Evolutionary conservation across 2,113 vertebrate species (phyloP), one percentile per base, ranked within the genome.

Genomic region (Zapus hudsonius): DNA sequence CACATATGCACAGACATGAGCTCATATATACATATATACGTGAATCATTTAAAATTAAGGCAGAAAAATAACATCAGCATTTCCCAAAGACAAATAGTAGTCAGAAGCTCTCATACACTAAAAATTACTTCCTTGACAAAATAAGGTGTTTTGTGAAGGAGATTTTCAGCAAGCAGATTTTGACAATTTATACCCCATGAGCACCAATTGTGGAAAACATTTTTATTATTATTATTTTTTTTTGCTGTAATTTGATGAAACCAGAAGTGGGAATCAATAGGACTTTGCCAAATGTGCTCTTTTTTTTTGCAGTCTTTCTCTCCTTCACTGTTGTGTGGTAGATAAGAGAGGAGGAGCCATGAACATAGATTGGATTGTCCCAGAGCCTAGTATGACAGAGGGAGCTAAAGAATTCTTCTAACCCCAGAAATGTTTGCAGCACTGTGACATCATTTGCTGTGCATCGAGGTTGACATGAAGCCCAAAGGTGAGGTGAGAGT

Each of bases 201-300:
- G 89, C 67, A 94, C 73, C 31, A 59, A 95, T 95, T 94, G 91
- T 95, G 73, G 83, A 92, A 92, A 96, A 87, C 55, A 25, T n/a
- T n/a, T n/a, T n/a, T n/a, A n/a, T n/a, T n/a, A n/a, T n/a, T n/a
- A n/a, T n/a, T n/a, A n/a, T 47, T 95, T 94, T 84, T 92, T 94
- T 29, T 80, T 82, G 13, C 91, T 94, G 73, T 95, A 96, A 97
- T 95, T 96, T 96, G 95, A 96, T 88, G 91, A 97, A 95, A 94
- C 91, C 92, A 73, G 69, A 96, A 97, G 94, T 91, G 61, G 96
- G 96, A 96, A 97, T 97, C 91, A 22, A 97, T 97, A 96, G 95
- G 69, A 92, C 15, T 3, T 91, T 94, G 91, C 95, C 95, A 96
- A 87, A 89, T 89, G 69, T 0, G 7, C 87, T 97, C 91, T 92